These are phyloP conservation scores for Leucopsar rothschildi DNA, from an alignment of 2,113 vertebrate genomes.

Conservation along the genomic window DNA sequence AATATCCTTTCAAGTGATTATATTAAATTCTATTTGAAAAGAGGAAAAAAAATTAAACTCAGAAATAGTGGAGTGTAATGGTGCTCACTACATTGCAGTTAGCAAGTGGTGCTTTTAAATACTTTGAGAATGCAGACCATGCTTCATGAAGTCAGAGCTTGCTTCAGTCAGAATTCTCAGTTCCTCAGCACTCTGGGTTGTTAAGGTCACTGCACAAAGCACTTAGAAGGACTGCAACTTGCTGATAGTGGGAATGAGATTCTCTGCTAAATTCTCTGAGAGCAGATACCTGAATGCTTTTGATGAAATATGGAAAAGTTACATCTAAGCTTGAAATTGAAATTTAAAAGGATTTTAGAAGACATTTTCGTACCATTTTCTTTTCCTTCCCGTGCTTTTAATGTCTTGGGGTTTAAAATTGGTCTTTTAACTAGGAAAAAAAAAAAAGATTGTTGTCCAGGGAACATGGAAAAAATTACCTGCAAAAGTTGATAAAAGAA, in stretches of 20 bases:
- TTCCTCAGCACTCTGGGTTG: neutral
- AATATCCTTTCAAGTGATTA: neutral
- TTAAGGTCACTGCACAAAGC: neutral
- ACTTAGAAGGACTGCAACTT: neutral
- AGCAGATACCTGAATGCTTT: slow-evolving; percentile 11
- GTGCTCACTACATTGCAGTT: neutral
- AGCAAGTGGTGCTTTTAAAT: neutral
- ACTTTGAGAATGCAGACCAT: neutral
- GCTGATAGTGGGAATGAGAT: neutral
- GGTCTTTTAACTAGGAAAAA: neutral
- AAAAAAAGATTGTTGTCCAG: neutral
- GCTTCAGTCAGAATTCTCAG: neutral
- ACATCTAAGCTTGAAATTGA: neutral
- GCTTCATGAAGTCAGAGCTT: neutral
- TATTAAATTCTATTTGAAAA: neutral
- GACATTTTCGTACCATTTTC: neutral
- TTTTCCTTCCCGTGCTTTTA: neutral
- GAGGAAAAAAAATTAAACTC: neutral
- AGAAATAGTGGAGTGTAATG: neutral
- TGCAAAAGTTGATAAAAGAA: neutral
- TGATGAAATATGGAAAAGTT: slow-evolving; percentile 58
- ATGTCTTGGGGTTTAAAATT: neutral
- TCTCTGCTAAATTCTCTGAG: neutral
- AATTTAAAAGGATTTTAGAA: slow-evolving; percentile 13
- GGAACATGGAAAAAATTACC: neutral